Evolutionary conservation across 2,113 vertebrate genomes (phyloP), one percentile per base, ranked within the genome.

Genomic region (Pipa parva): DNA sequence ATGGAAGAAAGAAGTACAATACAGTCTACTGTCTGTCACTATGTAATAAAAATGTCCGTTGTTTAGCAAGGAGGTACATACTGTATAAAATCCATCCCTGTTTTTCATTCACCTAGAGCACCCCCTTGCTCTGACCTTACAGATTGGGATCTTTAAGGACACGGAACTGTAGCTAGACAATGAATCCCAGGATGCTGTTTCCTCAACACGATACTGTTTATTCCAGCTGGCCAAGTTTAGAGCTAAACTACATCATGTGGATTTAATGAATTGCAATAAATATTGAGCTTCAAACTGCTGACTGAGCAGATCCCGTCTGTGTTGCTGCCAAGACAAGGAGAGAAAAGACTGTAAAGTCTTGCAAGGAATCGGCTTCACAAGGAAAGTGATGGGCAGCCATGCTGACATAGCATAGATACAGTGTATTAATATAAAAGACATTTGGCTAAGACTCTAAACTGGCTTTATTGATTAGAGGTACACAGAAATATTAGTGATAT

Each of bases 231-330:
- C 57, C 57, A 69, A 69, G 31, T 68, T 59, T 68, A 39, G 20
- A 49, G 42, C 46, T 60, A 22, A 60, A 60, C 59, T 60, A 22
- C 56, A 60, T 69, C 65, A 60, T 69, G 65, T 69, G 65, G 56
- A 59, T 69, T 51, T 69, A 60, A 69, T 69, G 55, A 59, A 48
- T 69, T 60, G 10, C 56, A 55, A 68, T 69, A 69, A 59, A 69
- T 69, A 69, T 59, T 60, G 18, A 39, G 9, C 31, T 68, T 4
- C 4, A 45, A 37, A 42, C 57, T 69, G 65, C 65, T 69, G 65
- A 69, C 56, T 52, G 46, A 27, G 65, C 65, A 60, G 57, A 68
- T 39, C 42, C 8, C 20, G 1, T 21, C 5, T 2, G 13, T 17
- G 2, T 21, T 9, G 56, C 33, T 59, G 65, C 65, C 65, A 69